Base-by-base conservation (phyloP, 2,113 vertebrate genomes). In the Triplophysa tibetana region DNA sequence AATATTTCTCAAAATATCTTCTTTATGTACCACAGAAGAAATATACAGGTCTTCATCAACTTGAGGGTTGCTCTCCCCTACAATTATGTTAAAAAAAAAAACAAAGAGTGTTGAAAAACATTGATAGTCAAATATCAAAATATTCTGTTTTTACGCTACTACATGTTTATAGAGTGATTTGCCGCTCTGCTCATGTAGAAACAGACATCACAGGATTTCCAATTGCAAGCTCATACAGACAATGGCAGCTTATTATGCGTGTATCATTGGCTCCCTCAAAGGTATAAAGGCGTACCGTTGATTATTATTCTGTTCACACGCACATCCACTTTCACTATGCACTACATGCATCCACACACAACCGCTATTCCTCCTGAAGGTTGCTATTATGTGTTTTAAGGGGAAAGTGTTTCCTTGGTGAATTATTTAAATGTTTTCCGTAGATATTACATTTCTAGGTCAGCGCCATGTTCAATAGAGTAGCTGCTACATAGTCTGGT, bases 391-490 rank as follows among this genome's bases (percentile, higher is more conserved):
- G 88, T 84, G 88, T 80, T 80, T 91, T 83, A 87, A 87, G 58
- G 58, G 70, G 82, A 84, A 84, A 86, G 81, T 82, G 85, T 79
- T 87, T 85, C 75, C 85, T 87, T 83, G 54, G 73, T 92, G 84
- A 92, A 92, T 92, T 89, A 93, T 92, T 92, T 86, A 92, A 89
- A 86, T 84, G 67, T 87, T 87, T 24, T 85, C 83, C 88, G 85
- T 80, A 82, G 87, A 89, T 86, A 85, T 17, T 69, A 67, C 82
- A 89, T 92, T 92, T 92, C 90, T 92, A 90, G 90, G 90, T 93
- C 90, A 91, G 86, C 85, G 75, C 87, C 80, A 76, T 83, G 85
- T 86, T 86, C 84, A 87, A 74, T 60, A 83, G 81, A 86, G 84
- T 85, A 75, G 45, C 24, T 11, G 54, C 70, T 21, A 48, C 0